Evolutionary conservation across 1,140 invertebrate genomes (phyloP), one percentile per base, ranked within the genome.

Genomic region (Drosophila novamexicana): DNA sequence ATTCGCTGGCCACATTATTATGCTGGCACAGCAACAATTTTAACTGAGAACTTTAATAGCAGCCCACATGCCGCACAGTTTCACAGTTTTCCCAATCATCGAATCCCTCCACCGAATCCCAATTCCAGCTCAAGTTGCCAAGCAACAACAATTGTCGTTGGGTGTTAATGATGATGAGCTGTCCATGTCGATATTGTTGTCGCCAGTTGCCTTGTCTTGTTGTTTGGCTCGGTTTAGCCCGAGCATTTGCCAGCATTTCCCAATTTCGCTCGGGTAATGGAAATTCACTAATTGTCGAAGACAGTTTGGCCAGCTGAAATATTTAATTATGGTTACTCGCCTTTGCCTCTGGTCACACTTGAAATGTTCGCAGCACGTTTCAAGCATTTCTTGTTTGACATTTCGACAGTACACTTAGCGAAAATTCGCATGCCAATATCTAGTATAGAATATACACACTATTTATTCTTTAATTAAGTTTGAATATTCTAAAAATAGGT

Each of bases 81-180:
- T 29, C 45, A 9, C 22, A 29, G 22, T 29, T 1, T 47, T 22
- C 56, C n/a, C 37, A 10, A 9, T 10, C 16, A 36, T 9, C 32
- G 22, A 18, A 22, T 61, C 36, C 54, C 62, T 39, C 62, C 57
- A 29, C 22, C 22, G 22, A 22, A 18, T 39, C 3, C 22, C 44
- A 22, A 45, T 65, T 37, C 59, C 56, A 50, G 18, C 22, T 56
- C 42, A 45, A 52, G 69, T 61, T 73, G 64, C 70, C 54, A 59
- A 40, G 54, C 18, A 22, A 88, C 76, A 58, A 52, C 67, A 77
- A 83, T 74, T 77, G 65, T 68, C 76, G 79, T 59, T 70, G 84
- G 84, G 84, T 86, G 83, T 86, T 86, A 86, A 86, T 89, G 83
- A 86, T 86, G 83, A 88, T 83, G 84, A 89, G 83, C 77, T 65